Conservation (phyloP, 23 tunicate species). For the Aplidium turbinatum region DNA sequence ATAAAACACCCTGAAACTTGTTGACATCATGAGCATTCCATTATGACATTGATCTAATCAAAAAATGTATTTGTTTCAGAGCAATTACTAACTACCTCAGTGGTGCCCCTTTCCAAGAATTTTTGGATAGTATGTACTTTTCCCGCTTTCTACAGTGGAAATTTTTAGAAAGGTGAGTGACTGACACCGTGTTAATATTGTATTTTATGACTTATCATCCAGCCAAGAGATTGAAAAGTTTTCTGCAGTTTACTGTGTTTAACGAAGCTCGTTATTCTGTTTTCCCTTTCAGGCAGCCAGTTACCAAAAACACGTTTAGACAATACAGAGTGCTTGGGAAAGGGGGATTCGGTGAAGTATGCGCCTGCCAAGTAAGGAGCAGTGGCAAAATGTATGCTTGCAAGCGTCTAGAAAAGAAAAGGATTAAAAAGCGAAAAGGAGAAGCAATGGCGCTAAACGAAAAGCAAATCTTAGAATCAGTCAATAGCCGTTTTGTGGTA, state of each 20-base stretch:
- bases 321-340: conserved; percentile 97
- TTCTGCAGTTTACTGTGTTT: not conserved
- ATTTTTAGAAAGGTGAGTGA: conserved; percentile 78
- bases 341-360: conserved; percentile 99
- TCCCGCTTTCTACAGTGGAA: conserved; percentile 98
- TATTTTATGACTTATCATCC: too few relatives aligned
- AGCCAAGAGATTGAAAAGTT: not conserved
- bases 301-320: conserved; percentile 93
- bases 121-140: conserved; percentile 89
- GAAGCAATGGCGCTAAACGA: conserved; percentile 96
- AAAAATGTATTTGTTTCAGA: too few relatives aligned
- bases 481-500: conserved; percentile 97
- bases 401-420: conserved; percentile 92
- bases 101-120: conserved; percentile 84
- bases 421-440: conserved; percentile 90
- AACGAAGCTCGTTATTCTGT: not conserved
- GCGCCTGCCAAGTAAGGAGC: conserved; percentile 98
- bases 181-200: too few relatives aligned
- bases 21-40: too few relatives aligned
- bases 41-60: too few relatives aligned
- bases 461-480: conserved; percentile 88
- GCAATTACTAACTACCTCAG: conserved; percentile 96
- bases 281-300: conserved; percentile 72
- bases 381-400: conserved; percentile 99
- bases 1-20: too few relatives aligned